Base-by-base conservation (phyloP, 23 tunicate species). In the Ciona savignyi region DNA sequence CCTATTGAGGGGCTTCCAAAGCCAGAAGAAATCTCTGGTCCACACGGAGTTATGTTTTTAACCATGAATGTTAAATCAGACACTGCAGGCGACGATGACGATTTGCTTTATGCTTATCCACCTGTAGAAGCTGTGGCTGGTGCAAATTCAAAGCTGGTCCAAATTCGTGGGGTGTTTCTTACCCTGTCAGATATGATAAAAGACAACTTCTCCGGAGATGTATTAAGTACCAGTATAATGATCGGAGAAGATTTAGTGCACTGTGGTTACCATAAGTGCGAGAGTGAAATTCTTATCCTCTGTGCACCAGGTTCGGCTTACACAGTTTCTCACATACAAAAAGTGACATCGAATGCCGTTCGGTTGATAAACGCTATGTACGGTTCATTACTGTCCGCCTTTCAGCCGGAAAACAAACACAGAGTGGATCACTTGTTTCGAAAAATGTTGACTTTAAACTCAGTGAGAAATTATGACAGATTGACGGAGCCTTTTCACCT, bases 351-450 rank as follows among this genome's bases (percentile, higher is more conserved):
- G 25, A 77, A 80, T 29, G 65, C 74, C 23, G 82, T 87, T 25
- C 48, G 82, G 23, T 61, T 87, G 26, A 30, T 87, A 30, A 63
- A 61, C 2, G 35, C 76, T 1, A 87, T 87, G 94, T 87, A 73
- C 65, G 94, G 86, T 11, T 32, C 78, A 4, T 42, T 87, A 32
- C 2, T 21, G 28, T 34, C 30, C 1, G 96, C 89, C 3, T 89
- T 89, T 62, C 73, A 83, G 63, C 85, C 81, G 6, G 81, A 83
- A 74, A 83, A 89, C 65, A 72, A 69, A 35, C 78, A 67, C 4
- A 65, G 88, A 65, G 66, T 83, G 20, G 81, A 89, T 56, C 96
- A 89, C 62, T 4, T 89, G 68, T 89, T 89, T 79, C 77, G 83
- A 23, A 61, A 31, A 27, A 21, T 81, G 28, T 63, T 87, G 4